Conservation (phyloP, 2,888 invertebrate genomes). For the Dioctria rufipes region DNA sequence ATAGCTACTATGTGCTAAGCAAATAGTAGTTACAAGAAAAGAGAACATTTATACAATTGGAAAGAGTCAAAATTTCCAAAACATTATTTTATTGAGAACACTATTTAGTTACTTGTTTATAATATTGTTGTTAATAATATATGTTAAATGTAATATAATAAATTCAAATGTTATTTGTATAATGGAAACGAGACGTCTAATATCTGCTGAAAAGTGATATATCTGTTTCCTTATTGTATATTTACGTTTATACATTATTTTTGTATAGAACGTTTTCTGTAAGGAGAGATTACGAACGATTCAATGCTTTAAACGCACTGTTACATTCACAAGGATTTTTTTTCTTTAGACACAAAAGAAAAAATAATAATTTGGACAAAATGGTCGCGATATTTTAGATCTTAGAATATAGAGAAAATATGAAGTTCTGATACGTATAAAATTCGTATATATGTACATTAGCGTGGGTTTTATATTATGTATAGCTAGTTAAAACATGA, state of each 20-base stretch:
- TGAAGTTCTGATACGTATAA: too few species aligned
- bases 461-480: too few species aligned
- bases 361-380: too few species aligned
- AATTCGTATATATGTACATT: too few species aligned
- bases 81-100: slow-evolving; percentile 48
- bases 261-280: too few species aligned
- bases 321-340: too few species aligned
- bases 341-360: too few species aligned
- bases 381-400: too few species aligned
- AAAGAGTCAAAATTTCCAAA: slow-evolving; percentile 24
- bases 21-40: slow-evolving; percentile 40
- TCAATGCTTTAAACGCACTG: too few species aligned
- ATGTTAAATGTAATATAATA: slow-evolving; percentile 50
- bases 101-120: slow-evolving; percentile 54
- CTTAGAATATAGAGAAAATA: too few species aligned
- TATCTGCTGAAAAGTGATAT: background rate
- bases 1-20: slow-evolving; percentile 23
- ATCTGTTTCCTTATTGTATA: slow-evolving; percentile 3
- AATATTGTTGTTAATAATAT: slow-evolving; percentile 50
- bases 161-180: slow-evolving; percentile 48
- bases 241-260: background rate
- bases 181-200: background rate
- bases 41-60: slow-evolving; percentile 34
- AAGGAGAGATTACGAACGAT: too few species aligned
- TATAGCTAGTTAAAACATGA: too few species aligned